These are phyloP conservation scores for Periophthalmus magnuspinnatus DNA, from an alignment of 2,797 vertebrate species.

Conservation along the genomic window DNA sequence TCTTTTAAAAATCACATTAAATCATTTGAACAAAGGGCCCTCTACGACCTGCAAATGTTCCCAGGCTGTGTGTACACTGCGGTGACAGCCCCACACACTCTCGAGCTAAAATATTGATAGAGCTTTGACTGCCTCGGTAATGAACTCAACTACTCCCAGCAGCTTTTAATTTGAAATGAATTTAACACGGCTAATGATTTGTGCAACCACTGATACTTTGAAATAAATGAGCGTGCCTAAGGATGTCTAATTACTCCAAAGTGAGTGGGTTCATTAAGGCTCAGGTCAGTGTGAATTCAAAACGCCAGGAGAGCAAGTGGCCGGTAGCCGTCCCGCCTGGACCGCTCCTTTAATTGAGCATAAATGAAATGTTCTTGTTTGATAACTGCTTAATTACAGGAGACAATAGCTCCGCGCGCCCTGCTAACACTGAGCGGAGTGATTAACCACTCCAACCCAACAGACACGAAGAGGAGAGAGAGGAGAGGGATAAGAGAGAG, in stretches of 20 bases:
- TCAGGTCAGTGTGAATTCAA: slow-evolving; percentile 84
- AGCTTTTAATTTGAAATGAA: slow-evolving; percentile 87
- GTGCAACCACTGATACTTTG: slow-evolving; percentile 83
- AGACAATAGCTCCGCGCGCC: slow-evolving; percentile 83
- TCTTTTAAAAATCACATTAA: too few relatives aligned
- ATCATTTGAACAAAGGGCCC: too few relatives aligned
- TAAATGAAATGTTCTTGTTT: slow-evolving; percentile 94
- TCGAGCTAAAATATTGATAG: slow-evolving; percentile 80
- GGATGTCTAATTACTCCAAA: slow-evolving; percentile 89
- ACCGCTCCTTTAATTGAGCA: slow-evolving; percentile 88
- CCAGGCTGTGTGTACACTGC: background rate
- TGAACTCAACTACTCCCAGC: slow-evolving; percentile 83
- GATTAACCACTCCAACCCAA: slow-evolving; percentile 62
- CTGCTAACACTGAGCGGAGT: slow-evolving; percentile 76
- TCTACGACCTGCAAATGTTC: too few relatives aligned
- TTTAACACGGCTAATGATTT: slow-evolving; percentile 88
- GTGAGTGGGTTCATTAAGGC: slow-evolving; percentile 87
- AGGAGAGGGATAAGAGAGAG: slow-evolving; percentile 28
- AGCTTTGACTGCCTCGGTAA: slow-evolving; percentile 69
- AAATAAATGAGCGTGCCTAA: slow-evolving; percentile 88
- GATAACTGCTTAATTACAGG: slow-evolving; percentile 92
- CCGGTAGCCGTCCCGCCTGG: slow-evolving; percentile 82
- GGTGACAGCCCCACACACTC: slow-evolving; percentile 60
- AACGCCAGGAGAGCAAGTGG: slow-evolving; percentile 81
- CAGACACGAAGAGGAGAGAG: background rate